Evolutionary conservation across 2,113 vertebrate species (phyloP), one percentile per base, ranked within the genome.

Genomic region (Nesogale talazaci): DNA sequence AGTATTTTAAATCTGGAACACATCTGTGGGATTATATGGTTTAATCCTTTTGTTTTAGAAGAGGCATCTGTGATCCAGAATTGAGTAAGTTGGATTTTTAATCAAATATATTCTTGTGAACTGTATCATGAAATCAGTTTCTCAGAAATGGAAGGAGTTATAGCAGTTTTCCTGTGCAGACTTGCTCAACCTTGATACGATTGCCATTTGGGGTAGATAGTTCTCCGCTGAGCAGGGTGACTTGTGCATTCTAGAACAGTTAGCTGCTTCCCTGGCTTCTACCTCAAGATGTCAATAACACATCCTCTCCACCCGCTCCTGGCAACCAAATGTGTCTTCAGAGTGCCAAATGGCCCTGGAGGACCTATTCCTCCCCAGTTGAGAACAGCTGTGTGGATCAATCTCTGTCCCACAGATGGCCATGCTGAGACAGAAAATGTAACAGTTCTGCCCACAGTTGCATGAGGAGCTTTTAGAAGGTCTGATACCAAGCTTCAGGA

Each of bases 1-100:
- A 78, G 57, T 36, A 81, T 82, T 94, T 92, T 67, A 93, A 94
- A 95, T 29, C 38, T 94, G 70, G 77, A 91, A 93, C 82, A 87
- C 92, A 92, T 92, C 81, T 93, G 40, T 79, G 81, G 38, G 74
- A 84, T 91, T 94, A 81, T 10, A 69, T 46, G 82, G 59, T 78
- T 84, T 81, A 87, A 86, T 93, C 86, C 78, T 93, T 81, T 83
- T 90, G 31, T 85, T 94, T 87, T 46, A 84, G 57, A 75, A 91
- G 40, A 82, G 80, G 72, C 63, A 61, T 87, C 74, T 65, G 61
- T 94, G 91, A 89, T 87, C 38, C 89, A 94, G 17, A 88, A 42
- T 89, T 42, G 94, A 95, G 25, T 74, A 22, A 89, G 19, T 74
- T 82, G 75, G 65, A 70, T 83, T 92, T 52, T 95, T 88, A 86